Conservation (phyloP, 1,140 invertebrate species). For the Platyscapa corneri region DNA sequence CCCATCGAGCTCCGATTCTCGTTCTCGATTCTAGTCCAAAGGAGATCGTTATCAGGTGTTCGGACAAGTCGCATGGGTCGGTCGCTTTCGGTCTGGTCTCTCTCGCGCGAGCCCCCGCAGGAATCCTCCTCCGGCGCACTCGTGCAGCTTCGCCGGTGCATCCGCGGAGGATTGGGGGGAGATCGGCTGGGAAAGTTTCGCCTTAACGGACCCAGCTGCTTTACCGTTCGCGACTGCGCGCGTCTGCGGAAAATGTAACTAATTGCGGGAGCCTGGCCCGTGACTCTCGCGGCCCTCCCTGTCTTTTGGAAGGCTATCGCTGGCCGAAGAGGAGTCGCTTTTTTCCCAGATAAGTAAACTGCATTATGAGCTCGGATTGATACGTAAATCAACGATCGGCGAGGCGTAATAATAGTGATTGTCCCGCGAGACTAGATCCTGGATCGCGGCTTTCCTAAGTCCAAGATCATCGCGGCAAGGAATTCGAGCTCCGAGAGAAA, state of each 20-base stretch:
- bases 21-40: background rate
- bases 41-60: conserved; percentile 30
- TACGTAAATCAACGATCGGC: conserved; percentile 47
- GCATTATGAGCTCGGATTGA: conserved; percentile 5
- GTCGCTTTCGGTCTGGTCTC: background rate
- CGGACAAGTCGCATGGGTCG: no score
- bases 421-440: background rate
- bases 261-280: conserved; percentile 5
- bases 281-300: background rate
- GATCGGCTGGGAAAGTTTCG: conserved; percentile 23
- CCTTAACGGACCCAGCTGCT: background rate
- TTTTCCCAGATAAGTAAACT: conserved; percentile 12
- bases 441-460: background rate
- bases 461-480: background rate
- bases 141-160: background rate
- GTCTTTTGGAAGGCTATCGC: no score
- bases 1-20: background rate
- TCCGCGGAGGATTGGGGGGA: background rate
- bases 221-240: conserved; percentile 13
- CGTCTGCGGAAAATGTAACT: conserved; percentile 16
- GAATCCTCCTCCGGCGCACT: background rate
- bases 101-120: background rate
- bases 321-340: background rate
- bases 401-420: conserved; percentile 19
- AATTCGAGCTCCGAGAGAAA: background rate